Percentiles rank a stretch among this genome's conserved stretches.
Conservation (phyloP, 2,888 invertebrate species). For the Chirona hameri region DNA sequence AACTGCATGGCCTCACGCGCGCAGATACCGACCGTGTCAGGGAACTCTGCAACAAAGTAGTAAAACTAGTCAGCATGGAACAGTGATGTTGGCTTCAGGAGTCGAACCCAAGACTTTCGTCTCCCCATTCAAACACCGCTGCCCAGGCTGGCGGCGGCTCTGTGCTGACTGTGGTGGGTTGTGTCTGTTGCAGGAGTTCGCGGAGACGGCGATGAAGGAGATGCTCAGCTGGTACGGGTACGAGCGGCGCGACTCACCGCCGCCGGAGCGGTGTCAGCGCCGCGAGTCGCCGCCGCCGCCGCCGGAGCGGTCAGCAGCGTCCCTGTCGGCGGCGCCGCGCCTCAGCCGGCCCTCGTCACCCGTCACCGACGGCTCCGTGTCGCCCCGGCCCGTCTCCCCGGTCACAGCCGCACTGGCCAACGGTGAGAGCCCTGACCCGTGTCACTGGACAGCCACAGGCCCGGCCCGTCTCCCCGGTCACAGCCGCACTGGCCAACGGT, state of each 20-base stretch:
- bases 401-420: slow-evolving; percentile 32
- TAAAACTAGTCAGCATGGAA: no score
- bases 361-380: slow-evolving; percentile 41
- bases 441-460: neutral
- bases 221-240: slow-evolving; percentile 89
- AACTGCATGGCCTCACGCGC: no score
- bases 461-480: no score
- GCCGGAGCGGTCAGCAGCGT: slow-evolving; percentile 23
- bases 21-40: no score
- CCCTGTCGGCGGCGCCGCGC: slow-evolving; percentile 30
- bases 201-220: slow-evolving; percentile 90
- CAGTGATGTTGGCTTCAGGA: no score
- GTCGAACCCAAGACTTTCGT: no score
- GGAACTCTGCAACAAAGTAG: no score
- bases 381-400: slow-evolving; percentile 38
- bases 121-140: no score
- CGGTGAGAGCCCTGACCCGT: neutral
- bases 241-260: slow-evolving; percentile 43
- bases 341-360: slow-evolving; percentile 39
- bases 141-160: no score
- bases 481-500: no score
- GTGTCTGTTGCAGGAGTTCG: slow-evolving; percentile 68
- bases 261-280: neutral
- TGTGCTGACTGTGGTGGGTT: no score
- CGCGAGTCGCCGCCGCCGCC: slow-evolving; percentile 44